Evolutionary conservation across 2,113 vertebrate genomes (phyloP).

Genomic region (Cairina moschata): DNA sequence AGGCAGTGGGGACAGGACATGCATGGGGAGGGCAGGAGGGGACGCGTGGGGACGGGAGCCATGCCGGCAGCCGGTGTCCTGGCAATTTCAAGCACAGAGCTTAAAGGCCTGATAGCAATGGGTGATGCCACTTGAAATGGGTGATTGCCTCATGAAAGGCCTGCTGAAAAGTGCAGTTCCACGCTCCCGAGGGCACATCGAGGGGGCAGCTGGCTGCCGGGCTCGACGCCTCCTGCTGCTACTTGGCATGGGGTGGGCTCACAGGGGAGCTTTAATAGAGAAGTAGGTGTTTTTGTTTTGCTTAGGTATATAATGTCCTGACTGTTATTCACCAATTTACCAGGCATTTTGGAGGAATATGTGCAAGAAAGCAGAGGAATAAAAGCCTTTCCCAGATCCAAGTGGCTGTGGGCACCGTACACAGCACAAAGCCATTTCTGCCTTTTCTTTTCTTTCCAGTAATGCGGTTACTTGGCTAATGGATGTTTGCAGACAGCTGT

Average conservation of each 20-base stretch:
- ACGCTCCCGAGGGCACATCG: too few species aligned
- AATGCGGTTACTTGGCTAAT: rapidly evolving
- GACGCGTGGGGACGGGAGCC: too few species aligned
- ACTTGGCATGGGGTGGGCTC: background rate
- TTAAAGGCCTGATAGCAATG: rapidly evolving
- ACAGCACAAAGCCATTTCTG: background rate
- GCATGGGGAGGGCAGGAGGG: background rate
- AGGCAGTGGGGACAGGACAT: background rate
- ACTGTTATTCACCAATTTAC: background rate
- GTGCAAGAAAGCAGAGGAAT: background rate
- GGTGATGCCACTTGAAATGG: background rate
- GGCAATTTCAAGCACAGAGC: rapidly evolving
- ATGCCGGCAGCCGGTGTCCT: background rate
- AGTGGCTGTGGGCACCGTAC: rapidly evolving
- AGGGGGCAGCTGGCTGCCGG: too few species aligned
- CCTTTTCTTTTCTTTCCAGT: background rate
- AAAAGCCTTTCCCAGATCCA: background rate
- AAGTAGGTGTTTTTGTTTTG: background rate
- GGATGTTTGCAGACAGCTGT: background rate
- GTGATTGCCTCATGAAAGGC: too few species aligned
- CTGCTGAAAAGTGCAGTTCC: too few species aligned
- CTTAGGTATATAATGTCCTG: background rate
- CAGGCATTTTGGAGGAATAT: background rate
- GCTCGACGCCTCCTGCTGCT: background rate
- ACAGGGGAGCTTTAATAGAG: background rate